Conservation (phyloP, 2,797 vertebrate genomes). For the Pseudochaenichthys georgianus region DNA sequence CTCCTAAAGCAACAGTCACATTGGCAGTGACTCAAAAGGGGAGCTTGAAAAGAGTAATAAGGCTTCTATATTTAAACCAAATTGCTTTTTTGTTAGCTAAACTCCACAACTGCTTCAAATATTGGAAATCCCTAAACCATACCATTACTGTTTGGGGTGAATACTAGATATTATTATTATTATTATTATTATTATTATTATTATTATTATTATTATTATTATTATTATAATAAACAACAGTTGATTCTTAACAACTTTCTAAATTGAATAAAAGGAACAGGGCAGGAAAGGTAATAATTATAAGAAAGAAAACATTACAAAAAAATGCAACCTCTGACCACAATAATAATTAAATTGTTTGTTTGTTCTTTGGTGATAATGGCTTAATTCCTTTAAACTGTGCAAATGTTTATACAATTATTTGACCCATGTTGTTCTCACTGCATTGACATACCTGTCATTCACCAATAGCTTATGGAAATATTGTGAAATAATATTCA, state of each 20-base stretch:
- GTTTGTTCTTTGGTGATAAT: neutral
- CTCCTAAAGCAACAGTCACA: neutral
- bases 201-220: neutral
- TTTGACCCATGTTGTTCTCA: neutral
- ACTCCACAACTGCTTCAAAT: neutral
- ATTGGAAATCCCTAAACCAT: neutral
- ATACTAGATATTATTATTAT: conserved; percentile 20
- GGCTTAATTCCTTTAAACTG: neutral
- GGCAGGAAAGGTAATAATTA: neutral
- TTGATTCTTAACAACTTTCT: conserved; percentile 7
- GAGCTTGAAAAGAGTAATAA: neutral
- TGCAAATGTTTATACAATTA: neutral
- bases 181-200: conserved; percentile 18
- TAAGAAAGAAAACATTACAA: neutral
- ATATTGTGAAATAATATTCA: conserved; percentile 34
- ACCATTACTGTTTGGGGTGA: conserved; percentile 4
- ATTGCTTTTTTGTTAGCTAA: neutral
- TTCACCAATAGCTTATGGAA: conserved; percentile 28
- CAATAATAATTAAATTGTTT: conserved; percentile 25
- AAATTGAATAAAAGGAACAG: conserved; percentile 15
- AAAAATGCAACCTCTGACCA: conserved; percentile 13
- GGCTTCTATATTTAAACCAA: neutral
- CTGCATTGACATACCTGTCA: neutral
- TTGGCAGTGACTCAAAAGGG: neutral
- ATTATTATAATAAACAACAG: neutral